Conservation (phyloP, 2,113 vertebrate species). For the Centropristis striata region DNA sequence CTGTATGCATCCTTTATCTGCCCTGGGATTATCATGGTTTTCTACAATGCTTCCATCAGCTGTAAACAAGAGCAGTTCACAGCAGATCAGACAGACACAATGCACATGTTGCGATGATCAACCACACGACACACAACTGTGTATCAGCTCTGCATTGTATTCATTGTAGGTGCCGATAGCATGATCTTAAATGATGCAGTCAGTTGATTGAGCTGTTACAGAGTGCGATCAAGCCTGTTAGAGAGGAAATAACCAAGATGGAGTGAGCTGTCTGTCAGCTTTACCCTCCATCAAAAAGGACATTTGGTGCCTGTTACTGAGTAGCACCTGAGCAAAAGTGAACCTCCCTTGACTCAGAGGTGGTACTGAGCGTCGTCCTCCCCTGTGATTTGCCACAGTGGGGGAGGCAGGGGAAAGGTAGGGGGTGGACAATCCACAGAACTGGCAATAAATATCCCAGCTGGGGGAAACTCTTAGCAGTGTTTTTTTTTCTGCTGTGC, state of each 20-base stretch:
- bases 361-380: constrained; percentile 66
- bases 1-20: constrained; percentile 36
- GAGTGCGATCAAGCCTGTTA: constrained; percentile 42
- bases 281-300: constrained; percentile 65
- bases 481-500: constrained; percentile 61
- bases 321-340: constrained; percentile 63
- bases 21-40: constrained; percentile 23
- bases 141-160: constrained; percentile 34
- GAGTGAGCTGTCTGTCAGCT: constrained; percentile 69
- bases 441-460: constrained; percentile 76
- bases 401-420: constrained; percentile 42
- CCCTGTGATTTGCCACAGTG: constrained; percentile 80
- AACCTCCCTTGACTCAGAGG: constrained; percentile 66
- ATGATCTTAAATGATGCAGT: constrained; percentile 66
- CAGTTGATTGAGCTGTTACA: constrained; percentile 63
- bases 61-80: constrained; percentile 40
- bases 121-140: constrained; percentile 1
- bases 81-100: constrained; percentile 18
- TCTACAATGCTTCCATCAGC: constrained; percentile 24
- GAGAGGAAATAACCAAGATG: constrained; percentile 57
- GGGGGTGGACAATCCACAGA: constrained; percentile 59
- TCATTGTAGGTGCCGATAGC: constrained; percentile 31
- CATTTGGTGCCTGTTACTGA: constrained; percentile 69
- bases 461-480: constrained; percentile 69
- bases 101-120: constrained; percentile 27